Conservation (phyloP, 2,888 invertebrate species). For the Cantharis rufa region DNA sequence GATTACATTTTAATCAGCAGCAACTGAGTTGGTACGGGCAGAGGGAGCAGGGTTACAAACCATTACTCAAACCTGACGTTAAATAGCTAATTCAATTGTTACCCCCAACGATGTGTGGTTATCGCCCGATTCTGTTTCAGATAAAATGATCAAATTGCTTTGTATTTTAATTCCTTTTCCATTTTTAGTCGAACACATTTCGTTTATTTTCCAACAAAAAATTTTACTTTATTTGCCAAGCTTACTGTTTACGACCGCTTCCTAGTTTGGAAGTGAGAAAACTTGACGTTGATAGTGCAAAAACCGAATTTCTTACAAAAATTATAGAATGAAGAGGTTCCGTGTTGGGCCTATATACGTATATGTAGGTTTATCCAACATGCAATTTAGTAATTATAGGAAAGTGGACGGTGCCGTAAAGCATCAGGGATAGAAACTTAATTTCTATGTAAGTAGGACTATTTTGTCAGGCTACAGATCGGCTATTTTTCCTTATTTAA, state of each 20-base stretch:
- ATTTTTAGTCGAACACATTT: constrained; percentile 9
- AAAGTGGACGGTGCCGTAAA: not conserved
- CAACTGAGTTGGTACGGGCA: constrained; percentile 44
- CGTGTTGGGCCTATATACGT: not conserved
- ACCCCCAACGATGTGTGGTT: constrained; percentile 55
- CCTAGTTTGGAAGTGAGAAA: not conserved
- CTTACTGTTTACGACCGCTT: not conserved
- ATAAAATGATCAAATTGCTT: constrained; percentile 33
- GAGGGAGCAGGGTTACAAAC: constrained; percentile 52
- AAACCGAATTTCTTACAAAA: not conserved
- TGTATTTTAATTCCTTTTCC: constrained; percentile 31
- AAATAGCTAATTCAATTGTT: constrained; percentile 58
- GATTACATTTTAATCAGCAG: constrained; percentile 60
- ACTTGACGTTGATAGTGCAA: not conserved
- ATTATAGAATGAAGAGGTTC: not conserved
- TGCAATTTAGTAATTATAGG: not conserved
- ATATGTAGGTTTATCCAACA: not conserved
- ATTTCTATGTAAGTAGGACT: not conserved
- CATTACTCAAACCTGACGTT: constrained; percentile 59
- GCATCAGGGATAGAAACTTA: not conserved
- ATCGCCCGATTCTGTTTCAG: constrained; percentile 50
- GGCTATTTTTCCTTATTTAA: not conserved
- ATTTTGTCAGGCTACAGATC: not conserved
- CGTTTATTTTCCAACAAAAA: not conserved
- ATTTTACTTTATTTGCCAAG: not conserved